These are phyloP conservation scores for Phenacoccus solenopsis DNA, from an alignment of 1,140 invertebrate species.

Conservation along the genomic window DNA sequence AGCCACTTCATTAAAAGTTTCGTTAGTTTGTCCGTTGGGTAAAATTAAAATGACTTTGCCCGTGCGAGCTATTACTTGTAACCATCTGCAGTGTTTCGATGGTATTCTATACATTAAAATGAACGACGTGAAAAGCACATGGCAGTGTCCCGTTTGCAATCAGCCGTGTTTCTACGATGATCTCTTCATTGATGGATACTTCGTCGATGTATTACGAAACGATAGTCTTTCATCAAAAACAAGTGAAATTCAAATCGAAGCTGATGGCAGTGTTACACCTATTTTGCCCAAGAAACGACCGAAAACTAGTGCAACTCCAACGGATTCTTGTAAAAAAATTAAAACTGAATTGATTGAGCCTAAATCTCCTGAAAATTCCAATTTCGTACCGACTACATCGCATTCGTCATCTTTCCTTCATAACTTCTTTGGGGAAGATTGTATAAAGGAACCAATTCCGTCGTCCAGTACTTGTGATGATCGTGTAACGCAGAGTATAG, in stretches of 20 bases:
- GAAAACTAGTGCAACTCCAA: neutral
- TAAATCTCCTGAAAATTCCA: neutral
- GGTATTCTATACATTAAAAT: slow-evolving; percentile 89
- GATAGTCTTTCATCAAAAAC: neutral
- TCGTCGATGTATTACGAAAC: neutral
- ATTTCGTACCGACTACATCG: neutral
- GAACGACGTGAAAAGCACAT: slow-evolving; percentile 96
- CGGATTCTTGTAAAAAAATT: neutral
- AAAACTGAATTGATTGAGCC: neutral
- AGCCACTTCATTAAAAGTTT: slow-evolving; percentile 20
- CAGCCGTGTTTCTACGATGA: slow-evolving; percentile 35
- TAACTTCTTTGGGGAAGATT: neutral
- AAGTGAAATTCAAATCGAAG: slow-evolving; percentile 2
- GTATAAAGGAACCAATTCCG: neutral
- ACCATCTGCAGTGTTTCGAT: slow-evolving; percentile 97
- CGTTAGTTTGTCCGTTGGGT: slow-evolving; percentile 60
- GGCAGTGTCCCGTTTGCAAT: slow-evolving; percentile 96
- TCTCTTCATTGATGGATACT: slow-evolving; percentile 12
- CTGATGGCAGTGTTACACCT: neutral
- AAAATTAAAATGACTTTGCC: slow-evolving; percentile 90
- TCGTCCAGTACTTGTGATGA: neutral
- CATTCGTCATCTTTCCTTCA: neutral
- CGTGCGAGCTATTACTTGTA: slow-evolving; percentile 78
- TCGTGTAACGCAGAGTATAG: neutral
- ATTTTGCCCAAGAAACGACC: neutral